Evolutionary conservation across 2,888 invertebrate genomes (phyloP).

Genomic region (Epicampocera succincta): DNA sequence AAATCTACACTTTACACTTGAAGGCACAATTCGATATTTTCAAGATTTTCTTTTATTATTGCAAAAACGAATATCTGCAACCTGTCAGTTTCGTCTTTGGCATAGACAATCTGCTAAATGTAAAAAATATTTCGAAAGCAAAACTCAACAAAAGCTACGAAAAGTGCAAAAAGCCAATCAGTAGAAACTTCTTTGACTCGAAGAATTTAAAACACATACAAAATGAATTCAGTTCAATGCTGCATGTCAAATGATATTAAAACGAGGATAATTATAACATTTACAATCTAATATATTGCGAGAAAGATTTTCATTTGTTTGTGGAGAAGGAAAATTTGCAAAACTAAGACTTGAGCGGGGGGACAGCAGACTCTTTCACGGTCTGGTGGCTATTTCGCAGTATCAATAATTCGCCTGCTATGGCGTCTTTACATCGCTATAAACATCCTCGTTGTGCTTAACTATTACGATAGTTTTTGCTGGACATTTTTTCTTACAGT

Average conservation of each 20-base stretch:
- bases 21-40: conserved; percentile 8
- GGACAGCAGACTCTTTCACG: too few relatives aligned
- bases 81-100: conserved; percentile 28
- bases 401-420: too few relatives aligned
- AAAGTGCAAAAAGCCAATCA: conserved; percentile 27
- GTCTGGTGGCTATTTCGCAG: too few relatives aligned
- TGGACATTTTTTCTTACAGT: too few relatives aligned
- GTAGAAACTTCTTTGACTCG: conserved; percentile 8
- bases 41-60: background rate
- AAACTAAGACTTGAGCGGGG: too few relatives aligned
- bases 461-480: too few relatives aligned
- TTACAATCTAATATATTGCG: too few relatives aligned
- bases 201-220: conserved; percentile 6
- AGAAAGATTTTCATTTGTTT: background rate
- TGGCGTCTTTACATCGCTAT: too few relatives aligned
- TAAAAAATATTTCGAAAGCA: background rate
- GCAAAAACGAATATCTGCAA: conserved; percentile 2
- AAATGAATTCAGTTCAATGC: conserved; percentile 24
- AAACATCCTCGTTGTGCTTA: too few relatives aligned
- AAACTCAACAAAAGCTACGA: conserved; percentile 8
- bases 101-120: background rate
- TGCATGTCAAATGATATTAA: conserved; percentile 7
- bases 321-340: too few relatives aligned
- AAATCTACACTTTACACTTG: conserved; percentile 8
- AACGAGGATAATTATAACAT: background rate